A percentile compares a stretch with the other conserved stretches of the same genome.
Evolutionary conservation across 2,113 vertebrate species (phyloP).

Genomic region (Camelus dromedarius): DNA sequence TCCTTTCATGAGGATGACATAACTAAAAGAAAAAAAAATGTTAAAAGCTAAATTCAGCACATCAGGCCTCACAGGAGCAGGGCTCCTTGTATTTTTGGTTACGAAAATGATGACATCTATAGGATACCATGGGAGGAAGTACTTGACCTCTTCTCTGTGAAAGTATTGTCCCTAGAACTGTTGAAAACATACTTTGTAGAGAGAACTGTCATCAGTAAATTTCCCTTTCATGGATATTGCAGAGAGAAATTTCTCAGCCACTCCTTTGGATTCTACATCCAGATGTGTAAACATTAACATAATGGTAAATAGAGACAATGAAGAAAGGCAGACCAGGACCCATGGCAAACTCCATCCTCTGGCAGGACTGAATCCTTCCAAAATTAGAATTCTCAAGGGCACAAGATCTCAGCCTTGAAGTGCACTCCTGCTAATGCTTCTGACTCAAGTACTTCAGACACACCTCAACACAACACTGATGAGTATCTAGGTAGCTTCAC

Average conservation of each 20-base stretch:
- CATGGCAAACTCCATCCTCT: background rate
- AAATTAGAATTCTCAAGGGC: conserved; percentile 22
- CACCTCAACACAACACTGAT: conserved; percentile 11
- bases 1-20: background rate
- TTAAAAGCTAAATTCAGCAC: background rate
- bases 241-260: background rate
- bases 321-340: background rate
- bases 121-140: background rate
- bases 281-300: background rate
- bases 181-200: background rate
- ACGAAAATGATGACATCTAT: background rate
- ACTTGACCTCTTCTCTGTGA: background rate
- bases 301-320: background rate
- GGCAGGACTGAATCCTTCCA: background rate
- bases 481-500: background rate
- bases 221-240: background rate
- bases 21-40: background rate
- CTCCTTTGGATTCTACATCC: background rate
- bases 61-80: background rate
- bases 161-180: background rate
- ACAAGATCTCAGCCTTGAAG: background rate
- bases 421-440: conserved; percentile 4
- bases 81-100: background rate
- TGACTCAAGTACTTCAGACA: conserved; percentile 29
- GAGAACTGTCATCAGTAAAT: background rate